These are phyloP conservation scores for Psophia crepitans DNA, from an alignment of 2,113 vertebrate genomes.

Conservation along the genomic window DNA sequence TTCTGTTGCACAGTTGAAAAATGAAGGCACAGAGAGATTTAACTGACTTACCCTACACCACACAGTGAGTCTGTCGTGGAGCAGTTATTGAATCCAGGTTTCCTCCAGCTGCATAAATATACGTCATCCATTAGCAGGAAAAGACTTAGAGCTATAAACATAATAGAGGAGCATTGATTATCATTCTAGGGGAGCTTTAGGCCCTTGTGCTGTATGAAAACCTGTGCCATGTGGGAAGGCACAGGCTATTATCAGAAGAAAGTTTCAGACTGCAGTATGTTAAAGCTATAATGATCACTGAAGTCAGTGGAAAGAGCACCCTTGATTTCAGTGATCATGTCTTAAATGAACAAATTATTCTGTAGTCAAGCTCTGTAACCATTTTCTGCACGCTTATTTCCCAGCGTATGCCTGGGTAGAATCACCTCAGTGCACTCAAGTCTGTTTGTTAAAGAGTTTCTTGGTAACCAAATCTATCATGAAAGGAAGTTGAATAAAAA, in stretches of 20 bases:
- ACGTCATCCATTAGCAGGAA: constrained; percentile 59
- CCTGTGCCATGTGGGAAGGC: background rate
- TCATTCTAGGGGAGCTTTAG: constrained; percentile 25
- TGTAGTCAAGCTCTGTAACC: background rate
- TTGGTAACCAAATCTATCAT: background rate
- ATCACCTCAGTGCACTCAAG: background rate
- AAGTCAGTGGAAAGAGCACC: background rate
- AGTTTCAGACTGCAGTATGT: background rate
- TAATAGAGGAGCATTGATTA: constrained; percentile 54
- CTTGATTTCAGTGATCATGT: background rate
- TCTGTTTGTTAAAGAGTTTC: background rate
- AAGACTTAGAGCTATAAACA: constrained; percentile 50
- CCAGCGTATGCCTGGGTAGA: background rate
- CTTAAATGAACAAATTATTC: background rate
- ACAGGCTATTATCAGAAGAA: background rate
- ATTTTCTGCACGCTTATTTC: background rate
- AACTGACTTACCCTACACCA: constrained; percentile 36
- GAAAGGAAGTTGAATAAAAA: constrained; percentile 4
- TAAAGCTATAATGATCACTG: background rate
- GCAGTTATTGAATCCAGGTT: constrained; percentile 66
- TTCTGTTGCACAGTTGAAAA: constrained; percentile 18
- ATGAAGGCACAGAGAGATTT: constrained; percentile 36
- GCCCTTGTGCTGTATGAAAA: background rate
- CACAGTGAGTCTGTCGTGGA: constrained; percentile 61
- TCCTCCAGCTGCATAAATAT: constrained; percentile 65